Base-by-base conservation (phyloP, 2,113 vertebrate genomes). In the Nymphicus hollandicus region DNA sequence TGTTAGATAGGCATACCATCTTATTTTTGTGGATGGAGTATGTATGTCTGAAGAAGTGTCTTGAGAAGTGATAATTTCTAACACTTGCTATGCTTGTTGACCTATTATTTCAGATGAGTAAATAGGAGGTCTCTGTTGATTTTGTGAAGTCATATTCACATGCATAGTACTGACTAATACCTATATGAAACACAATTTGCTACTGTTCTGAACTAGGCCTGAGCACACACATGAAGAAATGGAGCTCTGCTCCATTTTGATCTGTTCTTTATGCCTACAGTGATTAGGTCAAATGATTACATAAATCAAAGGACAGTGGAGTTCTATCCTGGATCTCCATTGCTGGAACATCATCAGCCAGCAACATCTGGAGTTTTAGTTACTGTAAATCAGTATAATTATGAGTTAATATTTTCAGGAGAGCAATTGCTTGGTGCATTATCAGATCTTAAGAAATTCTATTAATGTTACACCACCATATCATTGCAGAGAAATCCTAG, bases 181-280 rank as follows among this genome's bases (percentile, higher is more conserved):
- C 22, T 80, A 58, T 6, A n/a, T 5, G 53, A 73, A 22, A 11
- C 35, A 23, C 15, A 35, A 6, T 33, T 43, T 76, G 37, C 58
- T 68, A 7, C 0, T 44, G 47, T 60, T 56, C 46, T 83, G 58
- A 77, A 33, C 44, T 20, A 43, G 35, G 5, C 31, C 44, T 49
- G 7, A 44, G 28, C n/a, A 49, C 31, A 49, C 31, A 39, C 29
- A 5, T 0, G 0, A 47, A 55, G 41, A 35, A 58, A 58, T 24
- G 33, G 56, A 65, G 18, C 41, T 66, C 53, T 41, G 49, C 5
- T 81, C 55, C 37, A 5, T 78, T 88, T 50, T 25, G 35, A 47
- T n/a, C 58, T 88, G 25, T 10, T 50, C 63, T 43, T 55, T 53
- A 35, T 22, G 27, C 37, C 33, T 76, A 16, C 24, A 41, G 53